These are phyloP conservation scores for Typhlichthys subterraneus DNA, from an alignment of 2,797 vertebrate species.

Conservation along the genomic window DNA sequence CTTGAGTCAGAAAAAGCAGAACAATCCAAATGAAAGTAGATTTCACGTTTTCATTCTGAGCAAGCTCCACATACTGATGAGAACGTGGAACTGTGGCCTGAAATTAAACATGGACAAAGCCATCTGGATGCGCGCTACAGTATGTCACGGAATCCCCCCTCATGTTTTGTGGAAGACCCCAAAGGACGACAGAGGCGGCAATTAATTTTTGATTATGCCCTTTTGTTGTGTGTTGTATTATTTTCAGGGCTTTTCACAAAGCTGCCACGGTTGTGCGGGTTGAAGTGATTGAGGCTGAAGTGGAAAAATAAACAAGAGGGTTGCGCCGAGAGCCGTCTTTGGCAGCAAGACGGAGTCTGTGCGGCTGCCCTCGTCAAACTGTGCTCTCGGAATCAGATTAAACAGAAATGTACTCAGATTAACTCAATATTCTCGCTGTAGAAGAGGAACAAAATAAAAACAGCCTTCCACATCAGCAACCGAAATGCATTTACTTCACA, in stretches of 20 bases:
- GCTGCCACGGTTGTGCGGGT: conserved; percentile 3
- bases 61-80: conserved; percentile 26
- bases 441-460: conserved; percentile 22
- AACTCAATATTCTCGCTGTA: conserved; percentile 31
- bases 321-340: conserved; percentile 8
- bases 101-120: conserved; percentile 39
- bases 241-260: conserved; percentile 22
- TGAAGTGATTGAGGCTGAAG: conserved; percentile 17
- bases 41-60: conserved; percentile 21
- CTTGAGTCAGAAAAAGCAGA: conserved; percentile 39
- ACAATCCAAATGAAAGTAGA: conserved; percentile 29
- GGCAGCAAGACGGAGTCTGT: not conserved
- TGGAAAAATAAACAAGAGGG: conserved; percentile 16
- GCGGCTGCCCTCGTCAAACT: conserved; percentile 18
- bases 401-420: conserved; percentile 14
- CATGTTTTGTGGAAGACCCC: conserved; percentile 23
- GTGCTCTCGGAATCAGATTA: conserved; percentile 11
- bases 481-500: conserved; percentile 25
- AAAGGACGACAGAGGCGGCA: conserved; percentile 27
- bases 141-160: conserved; percentile 17
- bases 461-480: conserved; percentile 9
- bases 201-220: conserved; percentile 27
- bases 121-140: conserved; percentile 43
- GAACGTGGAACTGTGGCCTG: conserved; percentile 17
- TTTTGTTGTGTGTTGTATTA: conserved; percentile 39